These are phyloP conservation scores for Coptodon bakossiorum DNA, from an alignment of 2,113 vertebrate genomes.

Conservation along the genomic window DNA sequence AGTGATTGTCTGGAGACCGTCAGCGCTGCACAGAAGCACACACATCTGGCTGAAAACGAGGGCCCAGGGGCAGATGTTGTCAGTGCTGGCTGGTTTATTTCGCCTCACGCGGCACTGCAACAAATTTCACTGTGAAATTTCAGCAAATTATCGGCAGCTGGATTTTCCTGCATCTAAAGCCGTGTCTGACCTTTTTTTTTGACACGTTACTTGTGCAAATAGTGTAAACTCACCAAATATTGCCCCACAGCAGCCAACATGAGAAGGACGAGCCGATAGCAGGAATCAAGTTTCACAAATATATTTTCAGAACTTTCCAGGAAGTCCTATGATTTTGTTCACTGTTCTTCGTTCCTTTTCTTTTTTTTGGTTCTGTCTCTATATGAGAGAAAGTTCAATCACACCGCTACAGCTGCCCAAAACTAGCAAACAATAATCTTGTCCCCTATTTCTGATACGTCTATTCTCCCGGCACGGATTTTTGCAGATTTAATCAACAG, in stretches of 20 bases:
- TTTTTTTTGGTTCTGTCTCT: background rate
- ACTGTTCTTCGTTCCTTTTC: background rate
- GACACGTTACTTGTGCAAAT: background rate
- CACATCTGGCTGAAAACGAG: background rate
- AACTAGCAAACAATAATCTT: background rate
- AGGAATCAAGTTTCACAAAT: background rate
- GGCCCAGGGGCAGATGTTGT: background rate
- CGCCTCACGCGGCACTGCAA: background rate
- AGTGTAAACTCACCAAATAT: background rate
- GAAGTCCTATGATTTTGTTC: background rate
- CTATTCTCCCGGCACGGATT: fast-evolving
- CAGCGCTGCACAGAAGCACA: background rate
- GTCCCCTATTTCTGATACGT: background rate
- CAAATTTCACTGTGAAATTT: background rate
- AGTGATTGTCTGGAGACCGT: background rate
- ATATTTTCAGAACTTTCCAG: background rate
- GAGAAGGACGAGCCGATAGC: background rate
- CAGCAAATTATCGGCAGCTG: background rate
- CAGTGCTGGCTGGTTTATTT: background rate
- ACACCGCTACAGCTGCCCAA: background rate
- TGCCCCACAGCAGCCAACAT: background rate
- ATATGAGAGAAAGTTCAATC: background rate
- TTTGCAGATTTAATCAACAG: background rate
- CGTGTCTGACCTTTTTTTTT: fast-evolving
- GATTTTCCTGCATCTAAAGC: background rate